These are phyloP conservation scores for Vulpes vulpes DNA, from an alignment of 2,113 vertebrate genomes.

Conservation along the genomic window DNA sequence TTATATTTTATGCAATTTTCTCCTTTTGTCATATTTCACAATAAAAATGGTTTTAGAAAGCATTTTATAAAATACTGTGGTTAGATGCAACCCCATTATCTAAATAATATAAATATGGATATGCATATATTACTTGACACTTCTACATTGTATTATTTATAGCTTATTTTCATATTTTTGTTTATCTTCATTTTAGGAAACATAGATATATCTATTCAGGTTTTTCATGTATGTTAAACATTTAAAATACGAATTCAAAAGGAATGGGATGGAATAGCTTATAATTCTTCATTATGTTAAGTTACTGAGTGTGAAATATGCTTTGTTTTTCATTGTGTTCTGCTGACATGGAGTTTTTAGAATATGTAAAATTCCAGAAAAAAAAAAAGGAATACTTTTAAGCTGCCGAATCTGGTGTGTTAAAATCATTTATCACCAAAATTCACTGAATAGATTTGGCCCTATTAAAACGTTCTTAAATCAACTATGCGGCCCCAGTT, in stretches of 20 bases:
- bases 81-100: neutral
- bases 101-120: neutral
- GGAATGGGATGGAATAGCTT: neutral
- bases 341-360: neutral
- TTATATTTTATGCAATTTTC: neutral
- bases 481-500: neutral
- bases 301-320: neutral
- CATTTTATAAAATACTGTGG: neutral
- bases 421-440: conserved; percentile 10
- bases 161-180: neutral
- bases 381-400: conserved; percentile 28
- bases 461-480: conserved; percentile 15
- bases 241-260: neutral
- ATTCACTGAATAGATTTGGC: neutral
- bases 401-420: neutral
- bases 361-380: neutral
- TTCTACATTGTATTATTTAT: neutral
- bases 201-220: neutral
- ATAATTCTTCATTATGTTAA: neutral
- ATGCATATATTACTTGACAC: neutral
- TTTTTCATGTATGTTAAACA: neutral
- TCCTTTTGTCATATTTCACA: neutral
- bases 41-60: neutral
- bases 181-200: neutral
- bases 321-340: neutral